Evolutionary conservation across 1,140 invertebrate genomes (phyloP), one percentile per base, ranked within the genome.

Genomic region (Ridgeia piscesae): DNA sequence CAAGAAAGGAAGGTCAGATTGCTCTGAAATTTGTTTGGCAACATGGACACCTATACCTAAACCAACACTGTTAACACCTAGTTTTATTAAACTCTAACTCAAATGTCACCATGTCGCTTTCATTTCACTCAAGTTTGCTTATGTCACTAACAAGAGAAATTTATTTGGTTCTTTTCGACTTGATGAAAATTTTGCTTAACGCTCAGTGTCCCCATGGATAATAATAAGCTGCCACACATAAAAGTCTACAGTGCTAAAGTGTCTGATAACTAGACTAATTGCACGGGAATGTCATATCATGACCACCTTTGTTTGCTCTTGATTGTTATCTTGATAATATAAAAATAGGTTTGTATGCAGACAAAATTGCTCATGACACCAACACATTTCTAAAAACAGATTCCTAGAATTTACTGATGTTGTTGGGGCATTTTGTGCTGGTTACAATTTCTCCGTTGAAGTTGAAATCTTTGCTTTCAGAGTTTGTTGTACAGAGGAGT

Each of bases 401-500:
- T 77, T 77, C 58, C 58, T 77, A 4, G 58, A 77, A 77, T 27
- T 1, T 0, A 9, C 58, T 6, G 58, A 77, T n/a, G n/a, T 4
- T 77, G 58, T 21, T 31, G 0, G 58, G 14, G 27, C 17, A 77
- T 77, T 77, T 77, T 21, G 2, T 77, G 58, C 17, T 27, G 58
- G 11, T 31, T 27, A 4, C 27, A 31, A 77, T 34, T 94, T 31
- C 91, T 90, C n/a, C 1, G 33, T 31, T 11, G 11, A 90, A 34
- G 9, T 34, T 34, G 11, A 34, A n/a, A 34, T 90, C 34, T 90
- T 11, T 27, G 17, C 17, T 96, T 96, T 92, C 91, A 96, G 94
- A 94, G 95, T 95, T 95, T 93, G 91, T 93, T 58, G 93, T 97
- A 34, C 93, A 95, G 48, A 95, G 97, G 94, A 92, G 94, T 89